Base-by-base conservation (phyloP, 2,113 vertebrate species). In the Scophthalmus maximus region DNA sequence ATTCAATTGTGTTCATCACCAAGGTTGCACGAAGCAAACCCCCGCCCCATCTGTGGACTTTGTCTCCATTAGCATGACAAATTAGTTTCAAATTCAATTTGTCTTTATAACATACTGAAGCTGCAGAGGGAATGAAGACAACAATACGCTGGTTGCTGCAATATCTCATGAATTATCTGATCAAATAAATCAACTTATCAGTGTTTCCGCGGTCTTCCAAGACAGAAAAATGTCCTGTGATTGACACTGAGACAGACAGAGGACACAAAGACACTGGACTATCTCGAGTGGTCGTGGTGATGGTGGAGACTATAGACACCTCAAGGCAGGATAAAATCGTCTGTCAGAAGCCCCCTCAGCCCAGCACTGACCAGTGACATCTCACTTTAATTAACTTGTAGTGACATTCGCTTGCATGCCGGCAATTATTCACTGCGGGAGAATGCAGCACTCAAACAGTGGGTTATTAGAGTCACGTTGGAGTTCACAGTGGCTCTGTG, bases 31-130 rank as follows among this genome's bases (percentile, higher is more conserved):
- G 46, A 78, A 82, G 47, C 38, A 34, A 77, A 55, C 58, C 26
- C 3, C 23, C 68, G 22, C 3, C 23, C 68, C 63, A 76, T 83
- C 27, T 60, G 50, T 64, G 1, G n/a, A 56, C 56, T 56, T 63
- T 57, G 64, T 62, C 40, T 49, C 38, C 63, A 79, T 82, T 82
- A 76, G 66, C 59, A 78, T 73, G 49, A 77, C 38, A 79, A 88
- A 79, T 72, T 46, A 5, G 20, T 68, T 76, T 71, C 40, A 63
- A 76, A 82, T 68, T 73, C 1, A 63, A 78, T 61, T 71, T 57
- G 46, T 20, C 57, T 68, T 29, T 65, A 25, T 27, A 66, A 34
- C 29, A 73, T n/a, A 79, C 22, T 46, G 51, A 61, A 58, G 56
- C 25, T 58, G 38, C 64, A 46, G 40, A 63, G 50, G 47, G 49